phyloP scores from a whole-genome alignment of 1,140 invertebrate species.

The Neodiprion lecontei region DNA sequence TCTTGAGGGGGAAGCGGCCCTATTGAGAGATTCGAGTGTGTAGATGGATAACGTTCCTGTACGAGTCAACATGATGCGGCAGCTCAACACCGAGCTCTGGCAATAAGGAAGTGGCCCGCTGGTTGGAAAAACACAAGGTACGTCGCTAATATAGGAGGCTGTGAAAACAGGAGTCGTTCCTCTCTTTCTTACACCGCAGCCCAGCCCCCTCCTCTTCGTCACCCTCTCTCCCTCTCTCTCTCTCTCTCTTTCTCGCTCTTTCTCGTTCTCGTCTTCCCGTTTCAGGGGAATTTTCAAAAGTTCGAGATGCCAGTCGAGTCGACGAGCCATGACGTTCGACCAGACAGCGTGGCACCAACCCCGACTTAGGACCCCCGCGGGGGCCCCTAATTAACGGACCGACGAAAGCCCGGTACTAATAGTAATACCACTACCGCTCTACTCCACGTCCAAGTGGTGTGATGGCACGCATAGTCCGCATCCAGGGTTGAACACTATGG shows the following conservation, averaged over 20 bases:
- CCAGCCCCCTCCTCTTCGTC: background rate
- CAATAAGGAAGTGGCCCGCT: slow-evolving; percentile 58
- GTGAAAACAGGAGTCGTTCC: slow-evolving; percentile 47
- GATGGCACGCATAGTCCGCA: too few relatives aligned
- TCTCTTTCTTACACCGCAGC: slow-evolving; percentile 2
- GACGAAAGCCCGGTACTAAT: slow-evolving; percentile 37
- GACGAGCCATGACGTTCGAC: slow-evolving; percentile 10
- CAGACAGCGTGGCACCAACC: slow-evolving; percentile 45
- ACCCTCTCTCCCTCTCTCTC: slow-evolving; percentile 13
- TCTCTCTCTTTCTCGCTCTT: background rate
- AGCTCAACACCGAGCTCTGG: slow-evolving; percentile 14
- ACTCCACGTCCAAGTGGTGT: too few relatives aligned
- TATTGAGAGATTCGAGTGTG: too few relatives aligned
- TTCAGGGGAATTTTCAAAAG: slow-evolving; percentile 34
- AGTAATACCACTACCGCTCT: too few relatives aligned
- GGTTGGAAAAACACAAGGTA: slow-evolving; percentile 55
- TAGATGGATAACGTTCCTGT: too few relatives aligned
- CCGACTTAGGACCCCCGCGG: slow-evolving; percentile 11
- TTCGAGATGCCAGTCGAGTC: slow-evolving; percentile 16
- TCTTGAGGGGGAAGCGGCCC: too few relatives aligned
- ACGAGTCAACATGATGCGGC: too few relatives aligned
- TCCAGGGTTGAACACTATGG: too few relatives aligned
- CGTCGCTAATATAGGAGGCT: slow-evolving; percentile 56
- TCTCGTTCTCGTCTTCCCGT: slow-evolving; percentile 28
- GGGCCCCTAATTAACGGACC: slow-evolving; percentile 44